phyloP scores from a whole-genome alignment of 1,140 invertebrate species.

The Saccostrea glomerata region DNA sequence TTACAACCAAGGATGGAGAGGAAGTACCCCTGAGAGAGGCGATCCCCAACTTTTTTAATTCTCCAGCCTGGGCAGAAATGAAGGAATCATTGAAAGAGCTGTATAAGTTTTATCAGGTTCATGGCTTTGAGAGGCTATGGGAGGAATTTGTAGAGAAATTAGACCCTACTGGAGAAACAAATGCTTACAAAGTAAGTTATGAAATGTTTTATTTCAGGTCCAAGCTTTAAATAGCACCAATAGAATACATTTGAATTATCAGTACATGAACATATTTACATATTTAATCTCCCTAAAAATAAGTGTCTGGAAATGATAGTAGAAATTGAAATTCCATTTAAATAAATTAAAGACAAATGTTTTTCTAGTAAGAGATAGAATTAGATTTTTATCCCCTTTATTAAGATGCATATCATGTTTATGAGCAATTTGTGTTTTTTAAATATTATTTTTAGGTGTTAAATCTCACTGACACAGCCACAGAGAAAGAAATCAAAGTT shows the following conservation, averaged over 20 bases:
- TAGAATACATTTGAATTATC: too few relatives aligned
- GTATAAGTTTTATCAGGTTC: constrained; percentile 86
- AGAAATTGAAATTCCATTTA: too few relatives aligned
- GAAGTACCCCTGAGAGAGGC: constrained; percentile 91
- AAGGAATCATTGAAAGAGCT: constrained; percentile 87
- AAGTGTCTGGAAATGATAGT: too few relatives aligned
- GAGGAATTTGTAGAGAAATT: constrained; percentile 89
- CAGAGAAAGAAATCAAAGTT: constrained; percentile 91
- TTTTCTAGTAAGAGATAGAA: too few relatives aligned
- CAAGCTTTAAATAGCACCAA: too few relatives aligned
- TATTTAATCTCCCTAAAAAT: too few relatives aligned
- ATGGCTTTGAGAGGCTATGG: constrained; percentile 91
- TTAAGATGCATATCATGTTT: too few relatives aligned
- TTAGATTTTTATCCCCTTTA: too few relatives aligned
- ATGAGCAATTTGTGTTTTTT: not conserved
- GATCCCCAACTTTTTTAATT: constrained; percentile 92
- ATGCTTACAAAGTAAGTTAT: constrained; percentile 90
- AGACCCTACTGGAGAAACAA: constrained; percentile 93
- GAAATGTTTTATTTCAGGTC: constrained; percentile 1
- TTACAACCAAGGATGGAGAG: constrained; percentile 92
- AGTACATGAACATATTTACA: too few relatives aligned
- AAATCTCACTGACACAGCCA: constrained; percentile 86
- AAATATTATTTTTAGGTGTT: constrained; percentile 83
- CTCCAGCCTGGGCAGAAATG: constrained; percentile 88
- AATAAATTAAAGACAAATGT: too few relatives aligned